Evolutionary conservation across 2,113 vertebrate species (phyloP).

Genomic region (Coreoperca whiteheadi): DNA sequence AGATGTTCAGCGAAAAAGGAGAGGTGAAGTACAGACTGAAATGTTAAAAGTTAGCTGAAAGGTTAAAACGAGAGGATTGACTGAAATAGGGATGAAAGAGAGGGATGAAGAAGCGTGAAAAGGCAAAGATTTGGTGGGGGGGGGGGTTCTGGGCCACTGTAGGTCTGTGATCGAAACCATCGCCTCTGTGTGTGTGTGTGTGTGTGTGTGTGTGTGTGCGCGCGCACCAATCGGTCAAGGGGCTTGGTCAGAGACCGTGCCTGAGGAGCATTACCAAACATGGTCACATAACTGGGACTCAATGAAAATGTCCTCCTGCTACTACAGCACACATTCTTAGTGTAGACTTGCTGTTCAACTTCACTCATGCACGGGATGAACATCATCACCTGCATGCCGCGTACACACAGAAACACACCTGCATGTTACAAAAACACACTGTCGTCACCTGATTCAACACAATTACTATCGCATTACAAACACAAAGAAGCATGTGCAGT

Average conservation of each 20-base stretch:
- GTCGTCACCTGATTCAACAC: neutral
- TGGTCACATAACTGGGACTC: conserved; percentile 82
- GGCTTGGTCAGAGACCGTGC: conserved; percentile 74
- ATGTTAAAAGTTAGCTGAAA: conserved; percentile 39
- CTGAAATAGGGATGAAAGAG: conserved; percentile 33
- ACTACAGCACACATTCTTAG: conserved; percentile 43
- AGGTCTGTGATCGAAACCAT: conserved; percentile 78
- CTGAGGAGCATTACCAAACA: conserved; percentile 86
- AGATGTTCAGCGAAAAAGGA: conserved; percentile 25
- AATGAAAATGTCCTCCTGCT: conserved; percentile 68
- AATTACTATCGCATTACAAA: neutral
- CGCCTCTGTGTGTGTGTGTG: conserved; percentile 30
- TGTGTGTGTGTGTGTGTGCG: conserved; percentile 37
- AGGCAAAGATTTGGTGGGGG: conserved; percentile 29
- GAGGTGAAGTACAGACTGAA: conserved; percentile 2
- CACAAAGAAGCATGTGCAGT: neutral
- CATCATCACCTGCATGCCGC: conserved; percentile 39
- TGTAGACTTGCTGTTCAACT: neutral
- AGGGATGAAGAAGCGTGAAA: conserved; percentile 13
- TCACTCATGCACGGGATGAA: conserved; percentile 11
- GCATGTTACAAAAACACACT: conserved; percentile 2
- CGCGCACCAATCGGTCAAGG: conserved; percentile 67
- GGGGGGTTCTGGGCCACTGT: conserved; percentile 40
- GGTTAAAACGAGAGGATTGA: conserved; percentile 13
- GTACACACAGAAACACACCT: conserved; percentile 29